Conservation (phyloP, 2,888 invertebrate species). For the Caenorhabditis parvicauda region DNA sequence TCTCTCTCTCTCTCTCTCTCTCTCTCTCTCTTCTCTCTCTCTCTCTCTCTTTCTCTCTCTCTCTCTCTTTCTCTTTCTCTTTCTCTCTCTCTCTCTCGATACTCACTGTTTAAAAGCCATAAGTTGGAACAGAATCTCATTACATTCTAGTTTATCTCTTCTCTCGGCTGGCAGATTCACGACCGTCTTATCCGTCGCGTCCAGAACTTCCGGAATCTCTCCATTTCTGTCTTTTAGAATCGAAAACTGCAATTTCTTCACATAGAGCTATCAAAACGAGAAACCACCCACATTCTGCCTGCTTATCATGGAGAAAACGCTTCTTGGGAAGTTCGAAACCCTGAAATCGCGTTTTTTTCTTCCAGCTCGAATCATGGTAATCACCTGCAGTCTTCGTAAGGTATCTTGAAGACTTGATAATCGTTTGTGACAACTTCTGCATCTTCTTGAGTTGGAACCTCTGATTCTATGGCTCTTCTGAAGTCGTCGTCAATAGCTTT, state of each 20-base stretch:
- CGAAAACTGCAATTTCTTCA: constrained; percentile 63
- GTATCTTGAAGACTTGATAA: constrained; percentile 13
- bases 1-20: too few relatives aligned
- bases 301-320: constrained; percentile 18
- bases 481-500: constrained; percentile 13
- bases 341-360: constrained; percentile 5
- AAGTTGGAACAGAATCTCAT: constrained; percentile 67
- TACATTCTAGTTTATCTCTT: constrained; percentile 64
- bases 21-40: too few relatives aligned
- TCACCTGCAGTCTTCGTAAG: constrained; percentile 9
- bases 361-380: constrained; percentile 2
- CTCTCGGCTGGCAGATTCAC: constrained; percentile 60
- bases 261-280: too few relatives aligned
- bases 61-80: too few relatives aligned
- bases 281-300: constrained; percentile 4
- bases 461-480: constrained; percentile 6
- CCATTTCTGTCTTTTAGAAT: constrained; percentile 63
- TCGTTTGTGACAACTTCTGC: constrained; percentile 7
- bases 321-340: constrained; percentile 22
- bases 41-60: too few relatives aligned
- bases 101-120: constrained; percentile 65
- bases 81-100: too few relatives aligned
- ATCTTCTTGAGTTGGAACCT: constrained; percentile 2
- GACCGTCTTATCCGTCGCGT: constrained; percentile 51
- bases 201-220: constrained; percentile 64